phyloP scores from a whole-genome alignment of 2,797 vertebrate genomes.

The Paratrypauchen microcephalus region DNA sequence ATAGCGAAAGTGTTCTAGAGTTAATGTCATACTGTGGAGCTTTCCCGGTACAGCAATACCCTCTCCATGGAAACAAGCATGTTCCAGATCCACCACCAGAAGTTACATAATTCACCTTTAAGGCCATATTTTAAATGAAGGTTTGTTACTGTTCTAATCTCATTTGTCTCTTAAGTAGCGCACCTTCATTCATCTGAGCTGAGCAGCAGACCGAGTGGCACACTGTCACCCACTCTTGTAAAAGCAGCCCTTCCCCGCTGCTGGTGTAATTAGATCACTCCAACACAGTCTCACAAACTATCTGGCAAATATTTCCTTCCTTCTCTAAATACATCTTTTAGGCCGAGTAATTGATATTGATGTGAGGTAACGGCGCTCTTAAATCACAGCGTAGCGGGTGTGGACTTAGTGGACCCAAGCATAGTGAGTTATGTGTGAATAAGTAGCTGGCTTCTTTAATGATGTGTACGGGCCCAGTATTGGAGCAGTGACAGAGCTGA shows the following conservation, averaged over 20 bases:
- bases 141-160: neutral
- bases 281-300: constrained; percentile 42
- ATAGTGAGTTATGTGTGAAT: constrained; percentile 66
- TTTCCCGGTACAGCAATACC: too few relatives aligned
- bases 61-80: too few relatives aligned
- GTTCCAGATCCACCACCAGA: too few relatives aligned
- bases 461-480: constrained; percentile 63
- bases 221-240: constrained; percentile 31
- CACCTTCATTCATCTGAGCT: neutral
- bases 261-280: constrained; percentile 50
- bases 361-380: constrained; percentile 62
- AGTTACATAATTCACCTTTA: too few relatives aligned
- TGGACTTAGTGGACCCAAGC: constrained; percentile 51
- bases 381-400: constrained; percentile 65
- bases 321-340: constrained; percentile 66
- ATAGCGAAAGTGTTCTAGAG: too few relatives aligned
- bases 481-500: constrained; percentile 63
- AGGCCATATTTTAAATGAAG: too few relatives aligned
- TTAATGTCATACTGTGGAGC: too few relatives aligned
- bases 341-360: constrained; percentile 75
- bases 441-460: constrained; percentile 68
- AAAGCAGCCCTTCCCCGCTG: constrained; percentile 27
- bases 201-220: neutral
- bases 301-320: constrained; percentile 41
- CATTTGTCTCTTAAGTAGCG: neutral